Conservation (phyloP, 92 coral and sea anemone species). For the Paramuricea clavata region DNA sequence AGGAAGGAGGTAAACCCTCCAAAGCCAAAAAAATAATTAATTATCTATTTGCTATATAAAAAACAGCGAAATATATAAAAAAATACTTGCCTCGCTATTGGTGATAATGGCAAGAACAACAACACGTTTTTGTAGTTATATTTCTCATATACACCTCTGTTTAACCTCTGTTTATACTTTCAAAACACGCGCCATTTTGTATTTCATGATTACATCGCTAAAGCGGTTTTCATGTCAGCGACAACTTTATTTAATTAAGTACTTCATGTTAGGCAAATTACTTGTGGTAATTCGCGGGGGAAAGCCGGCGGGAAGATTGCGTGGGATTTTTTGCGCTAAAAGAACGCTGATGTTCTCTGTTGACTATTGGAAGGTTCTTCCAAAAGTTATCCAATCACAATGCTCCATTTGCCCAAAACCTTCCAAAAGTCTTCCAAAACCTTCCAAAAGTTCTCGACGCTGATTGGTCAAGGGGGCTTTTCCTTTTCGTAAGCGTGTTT, state of each 20-base stretch:
- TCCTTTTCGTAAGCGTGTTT: too few species aligned
- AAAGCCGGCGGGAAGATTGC: constrained; percentile 6
- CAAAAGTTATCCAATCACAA: too few species aligned
- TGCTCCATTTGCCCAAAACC: too few species aligned
- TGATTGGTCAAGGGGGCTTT: too few species aligned
- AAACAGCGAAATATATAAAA: background rate
- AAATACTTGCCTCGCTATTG: constrained; percentile 6
- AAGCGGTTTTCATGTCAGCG: constrained; percentile 14
- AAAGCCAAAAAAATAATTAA: constrained; percentile 8
- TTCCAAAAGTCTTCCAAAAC: too few species aligned
- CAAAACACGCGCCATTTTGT: constrained; percentile 5
- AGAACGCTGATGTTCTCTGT: too few species aligned
- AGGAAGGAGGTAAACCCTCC: constrained; percentile 34
- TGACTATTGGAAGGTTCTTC: too few species aligned
- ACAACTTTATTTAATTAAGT: background rate
- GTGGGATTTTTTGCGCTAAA: background rate
- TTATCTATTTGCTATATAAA: background rate
- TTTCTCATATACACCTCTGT: background rate
- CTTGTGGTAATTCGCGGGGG: background rate
- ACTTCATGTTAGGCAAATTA: background rate
- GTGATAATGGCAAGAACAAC: background rate
- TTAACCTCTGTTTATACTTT: background rate
- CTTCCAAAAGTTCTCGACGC: too few species aligned
- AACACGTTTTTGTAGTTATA: background rate
- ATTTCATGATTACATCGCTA: background rate